phyloP scores from a whole-genome alignment of 2,888 invertebrate genomes.

The Matsumyia berberina region DNA sequence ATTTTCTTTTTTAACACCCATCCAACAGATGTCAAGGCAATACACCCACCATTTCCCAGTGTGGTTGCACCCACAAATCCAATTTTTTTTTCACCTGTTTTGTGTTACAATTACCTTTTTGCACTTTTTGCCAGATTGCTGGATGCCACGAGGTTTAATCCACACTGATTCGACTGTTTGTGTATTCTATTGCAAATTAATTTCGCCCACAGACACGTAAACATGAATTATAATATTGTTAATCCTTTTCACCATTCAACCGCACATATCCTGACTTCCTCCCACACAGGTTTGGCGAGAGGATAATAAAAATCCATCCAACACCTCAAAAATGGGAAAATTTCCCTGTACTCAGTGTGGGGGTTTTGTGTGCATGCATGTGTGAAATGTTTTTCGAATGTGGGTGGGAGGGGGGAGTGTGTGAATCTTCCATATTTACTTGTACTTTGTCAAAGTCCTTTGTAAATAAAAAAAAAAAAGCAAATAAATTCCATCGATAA shows the following conservation, averaged over 20 bases:
- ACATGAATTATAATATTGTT: conserved; percentile 62
- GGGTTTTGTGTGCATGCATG: not conserved
- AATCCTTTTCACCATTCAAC: conserved; percentile 46
- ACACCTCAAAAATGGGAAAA: not conserved
- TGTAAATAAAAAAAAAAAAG: conserved; percentile 2
- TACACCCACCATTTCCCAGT: not conserved
- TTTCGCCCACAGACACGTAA: conserved; percentile 51
- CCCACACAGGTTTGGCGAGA: too few species aligned
- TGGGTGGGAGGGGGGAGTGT: not conserved
- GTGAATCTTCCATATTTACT: conserved; percentile 3
- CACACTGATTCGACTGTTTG: conserved; percentile 8
- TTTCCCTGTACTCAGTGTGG: not conserved
- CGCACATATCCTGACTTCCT: conserved; percentile 53
- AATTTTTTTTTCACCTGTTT: conserved; percentile 8
- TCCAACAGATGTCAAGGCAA: conserved; percentile 24
- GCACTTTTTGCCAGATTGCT: conserved; percentile 20
- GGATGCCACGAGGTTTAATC: conserved; percentile 19
- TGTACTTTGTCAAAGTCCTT: conserved; percentile 6
- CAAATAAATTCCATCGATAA: conserved; percentile 35
- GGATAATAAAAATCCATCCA: not conserved
- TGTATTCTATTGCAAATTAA: conserved; percentile 45
- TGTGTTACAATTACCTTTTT: conserved; percentile 29
- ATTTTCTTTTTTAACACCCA: not conserved
- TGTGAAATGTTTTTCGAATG: not conserved
- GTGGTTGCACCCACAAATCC: conserved; percentile 8